Evolutionary conservation across 2,888 invertebrate genomes (phyloP), one percentile per base, ranked within the genome.

Genomic region (Stenurella melanura): DNA sequence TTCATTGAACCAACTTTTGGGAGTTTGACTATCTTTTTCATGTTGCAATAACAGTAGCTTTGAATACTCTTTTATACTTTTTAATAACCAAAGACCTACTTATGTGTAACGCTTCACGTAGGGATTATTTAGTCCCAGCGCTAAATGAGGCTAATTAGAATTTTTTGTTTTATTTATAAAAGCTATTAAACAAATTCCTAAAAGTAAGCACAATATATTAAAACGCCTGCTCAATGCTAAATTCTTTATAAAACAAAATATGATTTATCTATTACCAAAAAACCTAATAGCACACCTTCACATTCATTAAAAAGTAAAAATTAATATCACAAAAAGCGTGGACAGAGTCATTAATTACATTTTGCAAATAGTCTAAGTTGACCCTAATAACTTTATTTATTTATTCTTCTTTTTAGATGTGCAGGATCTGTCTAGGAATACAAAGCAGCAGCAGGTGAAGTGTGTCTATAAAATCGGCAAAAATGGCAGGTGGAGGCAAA

Each of bases 401-500:
- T 67, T 67, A 34, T 67, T 54, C 18, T 7, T 10, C 21, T 10
- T 54, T 19, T 54, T 21, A 21, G 19, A 15, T 50, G 50, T 21
- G 15, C n/a, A 19, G 18, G 18, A 21, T 30, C 18, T 67, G 21
- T 67, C 67, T 67, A 67, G 67, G 54, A 58, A 67, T 64, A 67
- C 38, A 67, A 67, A 67, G 26, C 54, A 21, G 18, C 26, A 26
- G 64, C 67, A 67, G 67, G 67, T 67, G 67, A 67, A 54, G 21
- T 21, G 38, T 58, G 21, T 70, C 70, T 60, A 70, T n/a, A 15
- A 42, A 58, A 70, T 70, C 60, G 38, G 70, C 70, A 57, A 70
- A 70, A 70, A 70, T 70, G 61, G 70, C 70, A 70, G 70, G 70
- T 70, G 70, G 54, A 64, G n/a, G 7, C 15, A 58, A 34, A 42